Conservation (phyloP, 1,140 invertebrate genomes). For the Chymomyza costata region DNA sequence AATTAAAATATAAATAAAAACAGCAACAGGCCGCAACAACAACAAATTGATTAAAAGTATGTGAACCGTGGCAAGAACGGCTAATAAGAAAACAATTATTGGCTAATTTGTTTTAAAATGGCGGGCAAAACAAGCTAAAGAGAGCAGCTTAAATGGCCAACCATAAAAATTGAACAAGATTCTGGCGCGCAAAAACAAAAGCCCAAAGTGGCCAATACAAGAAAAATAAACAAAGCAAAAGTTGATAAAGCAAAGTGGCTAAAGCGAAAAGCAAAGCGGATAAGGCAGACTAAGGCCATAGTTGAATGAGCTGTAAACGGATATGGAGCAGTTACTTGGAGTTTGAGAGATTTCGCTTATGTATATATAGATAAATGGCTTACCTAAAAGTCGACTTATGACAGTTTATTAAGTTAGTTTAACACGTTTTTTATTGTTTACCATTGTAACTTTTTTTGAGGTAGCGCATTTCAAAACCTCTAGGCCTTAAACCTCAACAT, state of each 20-base stretch:
- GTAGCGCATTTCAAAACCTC: constrained; percentile 35
- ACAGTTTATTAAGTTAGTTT: too few relatives aligned
- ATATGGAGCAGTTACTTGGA: background rate
- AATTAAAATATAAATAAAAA: too few relatives aligned
- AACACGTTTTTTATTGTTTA: too few relatives aligned
- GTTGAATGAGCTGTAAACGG: constrained; percentile 11
- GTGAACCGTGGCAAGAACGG: constrained; percentile 19
- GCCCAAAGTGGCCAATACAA: constrained; percentile 13
- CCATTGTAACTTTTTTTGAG: too few relatives aligned
- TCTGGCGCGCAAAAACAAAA: too few relatives aligned
- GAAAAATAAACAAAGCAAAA: constrained; percentile 44
- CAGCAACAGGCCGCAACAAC: constrained; percentile 8
- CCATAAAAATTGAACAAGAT: constrained; percentile 17
- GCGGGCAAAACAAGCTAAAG: constrained; percentile 53
- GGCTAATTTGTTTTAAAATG: constrained; percentile 55
- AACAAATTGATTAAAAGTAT: constrained; percentile 48
- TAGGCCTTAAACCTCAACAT: too few relatives aligned
- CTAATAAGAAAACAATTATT: constrained; percentile 63
- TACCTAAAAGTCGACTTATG: too few relatives aligned
- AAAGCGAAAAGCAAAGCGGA: constrained; percentile 22
- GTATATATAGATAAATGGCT: too few relatives aligned
- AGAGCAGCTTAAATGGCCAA: constrained; percentile 22
- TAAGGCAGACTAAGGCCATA: constrained; percentile 3
- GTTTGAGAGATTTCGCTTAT: too few relatives aligned
- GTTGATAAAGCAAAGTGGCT: constrained; percentile 51